phyloP scores from a whole-genome alignment of 2,797 vertebrate species.

The Takifugu ocellatus region DNA sequence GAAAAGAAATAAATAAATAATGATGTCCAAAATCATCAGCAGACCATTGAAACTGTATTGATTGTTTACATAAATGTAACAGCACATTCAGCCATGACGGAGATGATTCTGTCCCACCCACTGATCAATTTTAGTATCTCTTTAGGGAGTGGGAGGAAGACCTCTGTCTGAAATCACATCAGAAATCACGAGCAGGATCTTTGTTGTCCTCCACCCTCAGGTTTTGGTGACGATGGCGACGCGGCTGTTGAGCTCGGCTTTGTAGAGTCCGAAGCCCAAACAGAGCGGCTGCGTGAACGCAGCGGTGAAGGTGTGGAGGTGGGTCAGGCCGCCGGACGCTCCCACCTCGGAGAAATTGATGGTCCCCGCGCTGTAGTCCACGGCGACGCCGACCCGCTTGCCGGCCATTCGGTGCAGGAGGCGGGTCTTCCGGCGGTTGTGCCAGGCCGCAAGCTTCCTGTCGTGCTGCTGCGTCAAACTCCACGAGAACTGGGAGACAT shows the following conservation, averaged over 20 bases:
- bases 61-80: too few relatives aligned
- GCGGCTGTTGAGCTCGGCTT: constrained; percentile 70
- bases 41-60: too few relatives aligned
- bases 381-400: constrained; percentile 57
- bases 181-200: neutral
- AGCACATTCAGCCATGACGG: too few relatives aligned
- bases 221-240: constrained; percentile 58
- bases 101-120: neutral
- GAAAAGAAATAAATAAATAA: too few relatives aligned
- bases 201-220: constrained; percentile 24
- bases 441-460: constrained; percentile 74
- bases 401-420: constrained; percentile 61
- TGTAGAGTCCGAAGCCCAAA: constrained; percentile 76
- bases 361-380: constrained; percentile 71
- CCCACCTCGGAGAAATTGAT: constrained; percentile 74
- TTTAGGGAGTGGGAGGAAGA: constrained; percentile 8
- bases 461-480: constrained; percentile 76
- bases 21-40: too few relatives aligned
- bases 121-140: constrained; percentile 1
- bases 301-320: constrained; percentile 71
- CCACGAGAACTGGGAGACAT: constrained; percentile 66
- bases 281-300: constrained; percentile 68
- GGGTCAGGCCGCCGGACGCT: constrained; percentile 46
- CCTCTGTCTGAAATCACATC: constrained; percentile 3
- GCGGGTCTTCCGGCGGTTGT: constrained; percentile 73